phyloP scores from a whole-genome alignment of 2,888 invertebrate genomes.

The Physocephala rufipes region DNA sequence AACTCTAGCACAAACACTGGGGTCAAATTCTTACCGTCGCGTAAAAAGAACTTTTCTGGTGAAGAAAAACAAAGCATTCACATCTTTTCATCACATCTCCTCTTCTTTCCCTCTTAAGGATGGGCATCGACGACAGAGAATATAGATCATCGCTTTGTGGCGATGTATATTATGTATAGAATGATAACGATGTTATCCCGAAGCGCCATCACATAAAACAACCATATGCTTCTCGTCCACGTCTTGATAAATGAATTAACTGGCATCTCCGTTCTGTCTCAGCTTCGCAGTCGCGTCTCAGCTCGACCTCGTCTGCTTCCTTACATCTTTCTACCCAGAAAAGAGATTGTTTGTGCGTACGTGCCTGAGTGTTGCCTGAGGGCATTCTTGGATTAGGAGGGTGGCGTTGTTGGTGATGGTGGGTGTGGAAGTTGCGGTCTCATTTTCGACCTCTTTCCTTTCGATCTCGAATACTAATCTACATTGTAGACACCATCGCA shows the following conservation, averaged over 20 bases:
- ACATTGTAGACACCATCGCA: background rate
- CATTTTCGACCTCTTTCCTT: background rate
- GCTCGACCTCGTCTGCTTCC: background rate
- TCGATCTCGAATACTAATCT: background rate
- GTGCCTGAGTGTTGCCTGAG: too few relatives aligned
- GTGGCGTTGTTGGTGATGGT: background rate
- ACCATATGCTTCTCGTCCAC: background rate
- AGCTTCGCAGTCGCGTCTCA: background rate
- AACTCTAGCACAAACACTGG: too few relatives aligned
- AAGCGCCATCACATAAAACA: slow-evolving; percentile 14
- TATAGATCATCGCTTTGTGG: background rate
- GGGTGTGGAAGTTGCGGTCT: background rate
- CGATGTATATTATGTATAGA: slow-evolving; percentile 16
- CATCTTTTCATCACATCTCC: too few relatives aligned
- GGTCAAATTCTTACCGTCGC: too few relatives aligned
- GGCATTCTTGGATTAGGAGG: too few relatives aligned
- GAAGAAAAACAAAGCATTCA: too few relatives aligned
- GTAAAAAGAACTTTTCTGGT: too few relatives aligned
- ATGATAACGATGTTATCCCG: slow-evolving; percentile 23
- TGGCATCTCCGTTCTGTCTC: background rate
- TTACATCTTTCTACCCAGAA: background rate
- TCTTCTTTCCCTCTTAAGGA: too few relatives aligned
- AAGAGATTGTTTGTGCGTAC: too few relatives aligned
- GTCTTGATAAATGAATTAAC: slow-evolving; percentile 21
- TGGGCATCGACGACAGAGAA: slow-evolving; percentile 3